These are phyloP conservation scores for Dolichoris vasculosae DNA, from an alignment of 1,140 invertebrate genomes.

Conservation along the genomic window DNA sequence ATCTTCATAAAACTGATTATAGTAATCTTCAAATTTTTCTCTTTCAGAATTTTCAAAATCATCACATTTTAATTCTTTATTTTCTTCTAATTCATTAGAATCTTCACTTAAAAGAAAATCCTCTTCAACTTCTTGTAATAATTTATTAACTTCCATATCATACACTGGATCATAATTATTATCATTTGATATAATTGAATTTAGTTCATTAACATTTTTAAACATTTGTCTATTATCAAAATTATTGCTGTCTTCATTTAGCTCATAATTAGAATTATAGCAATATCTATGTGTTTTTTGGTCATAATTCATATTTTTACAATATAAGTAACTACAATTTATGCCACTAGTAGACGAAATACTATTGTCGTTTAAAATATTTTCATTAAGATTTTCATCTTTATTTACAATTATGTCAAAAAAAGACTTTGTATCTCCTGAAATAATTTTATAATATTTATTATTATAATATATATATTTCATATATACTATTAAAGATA, in stretches of 20 bases:
- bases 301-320: constrained; percentile 44
- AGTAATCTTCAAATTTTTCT: constrained; percentile 41
- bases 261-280: not conserved
- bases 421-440: not conserved
- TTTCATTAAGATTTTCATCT: not conserved
- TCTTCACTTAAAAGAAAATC: constrained; percentile 19
- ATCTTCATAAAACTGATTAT: constrained; percentile 43
- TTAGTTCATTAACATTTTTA: not conserved
- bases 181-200: not conserved
- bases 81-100: not conserved
- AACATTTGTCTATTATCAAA: constrained; percentile 6
- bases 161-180: constrained; percentile 25
- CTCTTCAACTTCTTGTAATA: constrained; percentile 18
- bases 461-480: not conserved
- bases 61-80: not conserved
- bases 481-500: not conserved
- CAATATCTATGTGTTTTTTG: not conserved
- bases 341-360: not conserved
- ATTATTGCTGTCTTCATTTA: not conserved
- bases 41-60: not conserved
- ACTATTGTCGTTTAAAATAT: not conserved
- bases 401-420: not conserved
- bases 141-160: constrained; percentile 33
- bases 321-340: not conserved
- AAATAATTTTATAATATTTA: not conserved